Conservation (phyloP, 2,888 invertebrate species). For the Clanis bilineata region DNA sequence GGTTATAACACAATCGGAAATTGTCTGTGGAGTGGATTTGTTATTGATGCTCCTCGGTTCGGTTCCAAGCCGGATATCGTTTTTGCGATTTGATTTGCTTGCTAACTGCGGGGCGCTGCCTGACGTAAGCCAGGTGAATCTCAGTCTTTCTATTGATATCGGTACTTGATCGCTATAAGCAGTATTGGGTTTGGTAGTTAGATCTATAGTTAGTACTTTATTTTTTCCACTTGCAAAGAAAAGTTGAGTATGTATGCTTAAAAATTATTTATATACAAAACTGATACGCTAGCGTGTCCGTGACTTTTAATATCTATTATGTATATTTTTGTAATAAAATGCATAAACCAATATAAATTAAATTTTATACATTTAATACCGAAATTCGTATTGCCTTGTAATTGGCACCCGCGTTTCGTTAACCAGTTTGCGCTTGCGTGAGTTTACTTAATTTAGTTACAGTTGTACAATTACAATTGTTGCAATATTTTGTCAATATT, state of each 20-base stretch:
- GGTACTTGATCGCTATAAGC: no score
- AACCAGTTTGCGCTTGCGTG: slow-evolving; percentile 4
- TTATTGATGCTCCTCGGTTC: neutral
- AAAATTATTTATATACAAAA: no score
- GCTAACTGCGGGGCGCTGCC: slow-evolving; percentile 17
- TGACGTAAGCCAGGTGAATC: neutral
- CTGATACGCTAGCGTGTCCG: no score
- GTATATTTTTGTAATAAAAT: neutral
- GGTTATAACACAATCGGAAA: neutral
- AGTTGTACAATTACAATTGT: neutral
- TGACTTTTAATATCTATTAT: neutral
- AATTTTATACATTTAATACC: neutral
- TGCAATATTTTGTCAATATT: slow-evolving; percentile 4
- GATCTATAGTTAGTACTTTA: no score
- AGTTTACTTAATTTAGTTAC: slow-evolving; percentile 7
- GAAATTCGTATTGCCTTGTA: slow-evolving; percentile 1
- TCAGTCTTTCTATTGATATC: neutral
- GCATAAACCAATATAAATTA: neutral
- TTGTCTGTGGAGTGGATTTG: neutral
- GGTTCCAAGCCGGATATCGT: slow-evolving; percentile 36
- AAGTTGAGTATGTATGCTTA: no score
- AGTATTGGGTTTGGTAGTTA: no score
- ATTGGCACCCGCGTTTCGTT: neutral
- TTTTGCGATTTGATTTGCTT: slow-evolving; percentile 39
- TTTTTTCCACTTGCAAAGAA: no score